Conservation (phyloP, 2,888 invertebrate genomes). For the Drosophila kanekoi region DNA sequence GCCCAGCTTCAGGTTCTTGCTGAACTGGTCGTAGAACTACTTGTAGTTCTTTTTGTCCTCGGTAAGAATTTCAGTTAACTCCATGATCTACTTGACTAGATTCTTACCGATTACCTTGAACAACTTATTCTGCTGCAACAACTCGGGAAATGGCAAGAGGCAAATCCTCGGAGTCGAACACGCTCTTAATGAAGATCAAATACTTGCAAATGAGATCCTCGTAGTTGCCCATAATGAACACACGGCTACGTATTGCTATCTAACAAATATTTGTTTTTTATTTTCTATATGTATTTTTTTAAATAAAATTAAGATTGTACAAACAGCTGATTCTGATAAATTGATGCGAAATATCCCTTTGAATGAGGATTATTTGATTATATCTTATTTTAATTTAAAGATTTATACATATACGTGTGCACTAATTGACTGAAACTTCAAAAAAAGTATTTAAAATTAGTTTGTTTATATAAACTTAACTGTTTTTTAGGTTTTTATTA, state of each 20-base stretch:
- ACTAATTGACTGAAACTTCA: too few relatives aligned
- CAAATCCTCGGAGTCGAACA: constrained; percentile 99
- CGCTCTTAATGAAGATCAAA: constrained; percentile 97
- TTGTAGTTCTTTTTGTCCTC: constrained; percentile 99
- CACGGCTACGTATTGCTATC: constrained; percentile 89
- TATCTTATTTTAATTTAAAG: too few relatives aligned
- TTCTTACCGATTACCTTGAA: constrained; percentile 99
- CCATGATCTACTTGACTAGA: constrained; percentile 98
- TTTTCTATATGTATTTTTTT: too few relatives aligned
- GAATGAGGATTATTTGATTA: too few relatives aligned
- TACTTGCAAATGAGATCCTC: constrained; percentile 99
- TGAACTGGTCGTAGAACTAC: constrained; percentile 99
- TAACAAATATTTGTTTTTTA: too few relatives aligned
- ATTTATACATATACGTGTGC: too few relatives aligned
- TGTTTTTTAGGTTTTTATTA: too few relatives aligned
- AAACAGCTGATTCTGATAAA: too few relatives aligned
- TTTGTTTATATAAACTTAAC: too few relatives aligned
- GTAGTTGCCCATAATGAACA: constrained; percentile 99
- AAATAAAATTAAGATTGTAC: too few relatives aligned
- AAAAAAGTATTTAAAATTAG: too few relatives aligned
- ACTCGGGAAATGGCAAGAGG: constrained; percentile 99
- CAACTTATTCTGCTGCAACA: constrained; percentile 99
- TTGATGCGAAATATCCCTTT: too few relatives aligned
- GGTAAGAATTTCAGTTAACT: constrained; percentile 97
- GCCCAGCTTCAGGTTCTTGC: constrained; percentile 89